A percentile compares a stretch with the other conserved stretches of the same genome.
phyloP scores from a whole-genome alignment of 2,113 vertebrate species.

The Crotalus horridus region DNA sequence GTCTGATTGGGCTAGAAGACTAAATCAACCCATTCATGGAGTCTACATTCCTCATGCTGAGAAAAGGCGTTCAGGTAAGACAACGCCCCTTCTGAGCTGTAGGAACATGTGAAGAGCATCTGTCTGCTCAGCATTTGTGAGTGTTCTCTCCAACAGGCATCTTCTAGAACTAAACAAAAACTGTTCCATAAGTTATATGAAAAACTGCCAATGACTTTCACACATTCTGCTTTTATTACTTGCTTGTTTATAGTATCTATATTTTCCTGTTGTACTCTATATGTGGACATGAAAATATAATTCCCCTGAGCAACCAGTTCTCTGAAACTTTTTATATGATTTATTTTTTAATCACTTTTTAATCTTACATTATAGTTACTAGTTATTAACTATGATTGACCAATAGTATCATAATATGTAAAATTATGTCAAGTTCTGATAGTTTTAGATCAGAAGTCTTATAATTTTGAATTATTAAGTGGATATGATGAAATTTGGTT shows the following conservation, averaged over 20 bases:
- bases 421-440: background rate
- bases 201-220: background rate
- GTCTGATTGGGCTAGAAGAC: too few species aligned
- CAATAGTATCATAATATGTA: background rate
- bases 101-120: background rate
- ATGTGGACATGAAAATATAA: background rate
- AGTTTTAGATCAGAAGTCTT: background rate
- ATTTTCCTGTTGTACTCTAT: background rate
- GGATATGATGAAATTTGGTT: background rate
- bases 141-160: background rate
- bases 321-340: background rate
- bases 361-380: background rate
- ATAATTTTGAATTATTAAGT: background rate
- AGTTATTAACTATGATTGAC: background rate
- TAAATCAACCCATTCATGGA: too few species aligned
- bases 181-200: background rate
- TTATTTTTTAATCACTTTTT: background rate
- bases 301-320: background rate
- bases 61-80: too few species aligned
- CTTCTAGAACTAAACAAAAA: background rate
- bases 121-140: background rate
- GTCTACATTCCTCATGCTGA: too few species aligned
- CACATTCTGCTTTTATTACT: background rate
- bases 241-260: background rate
- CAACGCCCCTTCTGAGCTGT: background rate